A percentile compares a stretch with the other conserved stretches of the same genome.
phyloP scores from a whole-genome alignment of 2,888 invertebrate species.

The Dicyrtoma fusca region DNA sequence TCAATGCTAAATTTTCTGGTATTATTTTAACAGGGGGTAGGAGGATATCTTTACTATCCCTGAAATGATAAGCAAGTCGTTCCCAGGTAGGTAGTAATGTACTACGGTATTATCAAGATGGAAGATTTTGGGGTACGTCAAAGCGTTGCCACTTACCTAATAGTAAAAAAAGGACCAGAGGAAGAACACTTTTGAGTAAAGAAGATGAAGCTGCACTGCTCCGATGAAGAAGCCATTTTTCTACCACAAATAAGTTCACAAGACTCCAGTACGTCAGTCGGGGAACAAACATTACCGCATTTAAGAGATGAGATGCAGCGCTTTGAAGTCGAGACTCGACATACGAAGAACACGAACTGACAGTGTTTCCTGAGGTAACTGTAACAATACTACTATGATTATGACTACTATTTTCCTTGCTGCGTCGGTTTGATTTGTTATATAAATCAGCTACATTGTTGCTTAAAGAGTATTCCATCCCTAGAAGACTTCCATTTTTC shows the following conservation, averaged over 20 bases:
- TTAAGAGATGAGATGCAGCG: neutral
- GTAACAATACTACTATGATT: too few relatives aligned
- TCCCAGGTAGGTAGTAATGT: too few relatives aligned
- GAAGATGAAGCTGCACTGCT: neutral
- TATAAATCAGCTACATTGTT: too few relatives aligned
- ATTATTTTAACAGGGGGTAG: too few relatives aligned
- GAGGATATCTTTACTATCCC: neutral
- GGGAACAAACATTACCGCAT: neutral
- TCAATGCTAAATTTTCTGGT: too few relatives aligned
- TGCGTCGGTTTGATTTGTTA: too few relatives aligned
- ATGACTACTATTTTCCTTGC: too few relatives aligned
- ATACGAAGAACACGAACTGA: neutral
- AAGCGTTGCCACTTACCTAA: neutral
- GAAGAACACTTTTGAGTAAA: conserved; percentile 13
- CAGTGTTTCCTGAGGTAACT: too few relatives aligned
- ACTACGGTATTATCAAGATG: too few relatives aligned
- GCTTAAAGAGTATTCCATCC: too few relatives aligned
- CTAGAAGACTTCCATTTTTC: too few relatives aligned
- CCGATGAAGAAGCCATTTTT: conserved; percentile 42
- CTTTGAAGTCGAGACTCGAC: neutral
- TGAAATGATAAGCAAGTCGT: neutral
- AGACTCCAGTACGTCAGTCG: conserved; percentile 18
- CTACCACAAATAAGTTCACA: conserved; percentile 36
- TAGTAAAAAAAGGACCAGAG: neutral
- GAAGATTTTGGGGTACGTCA: too few relatives aligned